These are phyloP conservation scores for Isaurus tuberculatus DNA, from an alignment of 92 coral and sea anemone species.

Conservation along the genomic window DNA sequence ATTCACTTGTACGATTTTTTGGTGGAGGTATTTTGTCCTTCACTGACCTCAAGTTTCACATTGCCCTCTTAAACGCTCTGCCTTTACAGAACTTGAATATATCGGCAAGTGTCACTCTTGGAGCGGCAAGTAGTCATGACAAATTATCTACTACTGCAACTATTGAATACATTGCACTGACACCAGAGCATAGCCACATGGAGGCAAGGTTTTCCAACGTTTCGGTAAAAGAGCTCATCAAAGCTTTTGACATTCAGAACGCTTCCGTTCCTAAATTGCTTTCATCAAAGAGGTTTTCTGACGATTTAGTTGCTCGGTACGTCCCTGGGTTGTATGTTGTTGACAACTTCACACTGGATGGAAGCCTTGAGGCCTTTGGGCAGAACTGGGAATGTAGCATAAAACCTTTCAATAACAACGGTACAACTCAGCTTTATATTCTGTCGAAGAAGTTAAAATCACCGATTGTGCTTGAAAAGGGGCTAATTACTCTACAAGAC, in stretches of 20 bases:
- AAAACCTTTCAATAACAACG: slow-evolving; percentile 54
- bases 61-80: slow-evolving; percentile 77
- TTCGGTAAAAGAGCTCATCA: slow-evolving; percentile 72
- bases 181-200: slow-evolving; percentile 74
- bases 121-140: slow-evolving; percentile 65
- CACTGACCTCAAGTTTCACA: slow-evolving; percentile 73
- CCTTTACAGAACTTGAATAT: slow-evolving; percentile 79
- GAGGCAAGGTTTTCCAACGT: slow-evolving; percentile 78
- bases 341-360: slow-evolving; percentile 67
- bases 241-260: slow-evolving; percentile 79
- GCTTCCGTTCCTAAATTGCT: slow-evolving; percentile 80
- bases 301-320: slow-evolving; percentile 71
- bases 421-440: slow-evolving; percentile 64
- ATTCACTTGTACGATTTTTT: slow-evolving; percentile 67
- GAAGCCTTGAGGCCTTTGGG: slow-evolving; percentile 74
- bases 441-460: slow-evolving; percentile 73
- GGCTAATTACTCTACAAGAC: slow-evolving; percentile 82
- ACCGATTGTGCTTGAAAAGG: slow-evolving; percentile 88
- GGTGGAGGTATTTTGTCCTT: slow-evolving; percentile 77
- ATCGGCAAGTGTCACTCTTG: slow-evolving; percentile 76
- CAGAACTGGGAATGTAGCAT: slow-evolving; percentile 76
- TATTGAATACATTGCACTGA: slow-evolving; percentile 75
- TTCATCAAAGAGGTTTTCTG: slow-evolving; percentile 74
- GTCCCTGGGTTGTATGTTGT: slow-evolving; percentile 52
- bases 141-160: slow-evolving; percentile 72